Conservation (phyloP, 2,888 invertebrate genomes). For the Trimorus sp. region DNA sequence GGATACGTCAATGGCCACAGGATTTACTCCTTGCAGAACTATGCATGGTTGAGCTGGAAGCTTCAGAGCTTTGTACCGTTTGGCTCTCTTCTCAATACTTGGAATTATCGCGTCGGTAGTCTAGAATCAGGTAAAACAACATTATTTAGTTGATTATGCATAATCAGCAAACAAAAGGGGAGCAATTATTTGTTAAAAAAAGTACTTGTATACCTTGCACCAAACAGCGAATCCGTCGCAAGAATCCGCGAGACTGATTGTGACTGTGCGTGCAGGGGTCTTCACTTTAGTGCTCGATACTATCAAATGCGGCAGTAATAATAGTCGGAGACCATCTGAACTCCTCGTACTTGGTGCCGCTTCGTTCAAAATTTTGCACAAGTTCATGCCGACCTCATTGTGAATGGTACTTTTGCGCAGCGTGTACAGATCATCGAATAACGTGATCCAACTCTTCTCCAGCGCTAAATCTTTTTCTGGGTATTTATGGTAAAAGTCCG, state of each 20-base stretch:
- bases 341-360: background rate
- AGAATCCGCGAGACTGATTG: background rate
- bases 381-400: background rate
- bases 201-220: conserved; percentile 1
- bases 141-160: too few species aligned
- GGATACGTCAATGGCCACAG: background rate
- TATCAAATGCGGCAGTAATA: background rate
- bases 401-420: background rate
- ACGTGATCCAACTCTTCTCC: background rate
- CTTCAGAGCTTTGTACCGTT: background rate
- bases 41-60: background rate
- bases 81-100: background rate
- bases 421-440: background rate
- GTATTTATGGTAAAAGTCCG: background rate
- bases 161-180: too few species aligned
- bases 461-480: background rate
- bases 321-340: background rate
- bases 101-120: background rate
- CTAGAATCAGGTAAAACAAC: too few species aligned
- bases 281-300: background rate
- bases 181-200: too few species aligned
- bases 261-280: background rate
- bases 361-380: background rate
- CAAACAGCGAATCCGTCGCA: background rate
- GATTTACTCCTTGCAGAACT: background rate